Conservation (phyloP, 2,113 vertebrate species). For the Osmerus mordax region DNA sequence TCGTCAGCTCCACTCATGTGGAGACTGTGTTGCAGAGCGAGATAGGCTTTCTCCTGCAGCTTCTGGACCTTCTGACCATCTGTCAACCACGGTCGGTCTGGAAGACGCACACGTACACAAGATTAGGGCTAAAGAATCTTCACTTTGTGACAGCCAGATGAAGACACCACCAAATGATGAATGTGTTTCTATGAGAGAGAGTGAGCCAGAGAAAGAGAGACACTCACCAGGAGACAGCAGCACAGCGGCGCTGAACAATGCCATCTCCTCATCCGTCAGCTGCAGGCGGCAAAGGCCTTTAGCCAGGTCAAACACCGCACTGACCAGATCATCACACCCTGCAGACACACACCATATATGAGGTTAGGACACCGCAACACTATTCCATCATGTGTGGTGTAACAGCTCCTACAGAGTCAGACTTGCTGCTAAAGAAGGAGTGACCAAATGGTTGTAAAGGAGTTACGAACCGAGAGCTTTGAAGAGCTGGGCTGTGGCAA, state of each 20-base stretch:
- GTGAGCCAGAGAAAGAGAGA: constrained; percentile 11
- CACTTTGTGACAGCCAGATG: constrained; percentile 1
- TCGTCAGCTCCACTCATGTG: constrained; percentile 76
- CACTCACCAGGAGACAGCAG: constrained; percentile 81
- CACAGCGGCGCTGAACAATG: constrained; percentile 81
- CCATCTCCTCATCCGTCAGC: constrained; percentile 85
- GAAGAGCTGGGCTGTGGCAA: constrained; percentile 80
- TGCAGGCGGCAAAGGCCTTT: constrained; percentile 82
- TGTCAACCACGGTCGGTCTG: constrained; percentile 83
- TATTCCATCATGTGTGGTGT: not conserved
- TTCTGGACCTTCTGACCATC: constrained; percentile 85
- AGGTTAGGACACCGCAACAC: not conserved
- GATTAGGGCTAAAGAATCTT: not conserved
- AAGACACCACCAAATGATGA: not conserved
- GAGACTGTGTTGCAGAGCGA: constrained; percentile 84
- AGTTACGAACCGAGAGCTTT: constrained; percentile 82
- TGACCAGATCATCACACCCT: constrained; percentile 88
- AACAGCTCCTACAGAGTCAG: not conserved
- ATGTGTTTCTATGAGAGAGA: not conserved
- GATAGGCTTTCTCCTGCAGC: constrained; percentile 84
- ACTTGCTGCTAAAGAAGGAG: not conserved
- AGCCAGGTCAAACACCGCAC: constrained; percentile 81
- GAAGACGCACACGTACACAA: constrained; percentile 66
- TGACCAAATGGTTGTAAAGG: not conserved
- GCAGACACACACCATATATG: constrained; percentile 17